Percentiles rank a stretch among this genome's conserved stretches.
phyloP scores from a whole-genome alignment of 2,888 invertebrate species.

The Sphecodes monilicornis region DNA sequence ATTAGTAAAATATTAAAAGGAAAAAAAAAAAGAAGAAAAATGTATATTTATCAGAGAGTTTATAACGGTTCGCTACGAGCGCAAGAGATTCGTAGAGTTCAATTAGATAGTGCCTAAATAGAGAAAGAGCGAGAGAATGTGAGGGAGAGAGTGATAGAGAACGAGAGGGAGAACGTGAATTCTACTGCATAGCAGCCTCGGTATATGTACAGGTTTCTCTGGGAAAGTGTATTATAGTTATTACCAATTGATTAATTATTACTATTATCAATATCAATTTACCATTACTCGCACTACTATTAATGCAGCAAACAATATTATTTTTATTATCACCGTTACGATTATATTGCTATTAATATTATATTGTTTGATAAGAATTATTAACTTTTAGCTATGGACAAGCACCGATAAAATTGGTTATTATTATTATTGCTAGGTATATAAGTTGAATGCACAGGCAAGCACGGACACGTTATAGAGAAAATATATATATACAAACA shows the following conservation, averaged over 20 bases:
- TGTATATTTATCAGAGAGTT: conserved; percentile 71
- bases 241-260: conserved; percentile 67
- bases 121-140: conserved; percentile 21
- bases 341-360: conserved; percentile 74
- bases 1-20: conserved; percentile 50
- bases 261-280: conserved; percentile 66
- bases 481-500: conserved; percentile 64
- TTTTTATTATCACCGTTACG: conserved; percentile 76
- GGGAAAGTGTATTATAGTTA: conserved; percentile 76
- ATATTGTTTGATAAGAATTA: conserved; percentile 76
- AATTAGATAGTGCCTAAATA: conserved; percentile 63
- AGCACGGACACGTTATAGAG: conserved; percentile 67
- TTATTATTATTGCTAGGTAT: conserved; percentile 69
- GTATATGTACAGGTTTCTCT: conserved; percentile 72
- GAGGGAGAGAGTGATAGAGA: conserved; percentile 27
- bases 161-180: conserved; percentile 43
- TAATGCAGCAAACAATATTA: conserved; percentile 71
- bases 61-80: conserved; percentile 60
- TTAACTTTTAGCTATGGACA: conserved; percentile 77
- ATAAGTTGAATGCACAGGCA: conserved; percentile 65
- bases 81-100: conserved; percentile 53
- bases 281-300: conserved; percentile 72
- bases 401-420: conserved; percentile 72
- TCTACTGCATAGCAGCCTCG: conserved; percentile 69
- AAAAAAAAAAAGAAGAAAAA: conserved; percentile 46